These are phyloP conservation scores for human (Homo sapiens) DNA, from an alignment of 2,113 vertebrate species.

Conservation along the genomic window GRCh38 chr20:62640001-62640500, in stretches of 20 bases:
- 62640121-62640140: neutral
- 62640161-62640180: neutral
- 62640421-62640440: too few species aligned
- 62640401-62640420: neutral
- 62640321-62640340: neutral
- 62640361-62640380: neutral
- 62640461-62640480: neutral
- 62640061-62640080: neutral
- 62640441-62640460: neutral
- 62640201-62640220: slow-evolving; percentile 18
- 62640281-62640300: neutral
- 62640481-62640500: neutral
- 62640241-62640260: neutral
- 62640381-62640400: rapidly evolving
- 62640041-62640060: rapidly evolving
- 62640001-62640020: too few species aligned
- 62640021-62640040: neutral
- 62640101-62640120: neutral
- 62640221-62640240: slow-evolving; percentile 34
- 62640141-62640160: slow-evolving; percentile 20
- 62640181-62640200: neutral
- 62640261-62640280: neutral
- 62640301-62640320: neutral
- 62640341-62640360: neutral
- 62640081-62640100: rapidly evolving